These are phyloP conservation scores for Drosophila seguyi DNA, from an alignment of 1,140 invertebrate species.

Conservation along the genomic window DNA sequence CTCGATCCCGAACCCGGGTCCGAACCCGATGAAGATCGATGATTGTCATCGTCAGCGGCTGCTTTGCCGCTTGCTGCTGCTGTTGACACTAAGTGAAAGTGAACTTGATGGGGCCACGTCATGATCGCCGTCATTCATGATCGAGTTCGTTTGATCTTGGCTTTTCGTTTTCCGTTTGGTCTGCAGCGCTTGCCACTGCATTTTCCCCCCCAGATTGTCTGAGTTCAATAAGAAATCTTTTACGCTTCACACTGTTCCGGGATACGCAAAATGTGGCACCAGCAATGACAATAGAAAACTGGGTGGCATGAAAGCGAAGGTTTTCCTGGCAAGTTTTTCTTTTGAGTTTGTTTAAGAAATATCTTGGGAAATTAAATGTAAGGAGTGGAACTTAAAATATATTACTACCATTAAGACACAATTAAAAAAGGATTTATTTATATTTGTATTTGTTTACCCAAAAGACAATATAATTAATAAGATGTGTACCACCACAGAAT, in stretches of 20 bases:
- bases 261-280: constrained; percentile 35
- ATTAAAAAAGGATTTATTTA: no score
- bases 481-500: no score
- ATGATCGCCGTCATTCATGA: constrained; percentile 39
- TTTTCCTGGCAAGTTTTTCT: constrained; percentile 21
- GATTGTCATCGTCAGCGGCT: constrained; percentile 76
- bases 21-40: constrained; percentile 78
- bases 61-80: constrained; percentile 42
- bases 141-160: constrained; percentile 52
- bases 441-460: no score
- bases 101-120: constrained; percentile 77
- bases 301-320: constrained; percentile 25
- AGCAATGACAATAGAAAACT: not conserved
- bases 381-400: no score
- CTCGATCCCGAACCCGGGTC: constrained; percentile 7
- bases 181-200: constrained; percentile 9
- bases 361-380: constrained; percentile 38
- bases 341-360: constrained; percentile 38
- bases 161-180: constrained; percentile 31
- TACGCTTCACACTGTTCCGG: constrained; percentile 51
- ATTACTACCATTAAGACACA: no score
- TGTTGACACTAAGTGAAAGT: constrained; percentile 83
- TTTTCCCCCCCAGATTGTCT: constrained; percentile 17
- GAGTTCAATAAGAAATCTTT: constrained; percentile 48
- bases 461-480: no score